Percentiles rank a stretch among this genome's conserved stretches.
Conservation (phyloP, 2,113 vertebrate species). For the Notothenia coriiceps region DNA sequence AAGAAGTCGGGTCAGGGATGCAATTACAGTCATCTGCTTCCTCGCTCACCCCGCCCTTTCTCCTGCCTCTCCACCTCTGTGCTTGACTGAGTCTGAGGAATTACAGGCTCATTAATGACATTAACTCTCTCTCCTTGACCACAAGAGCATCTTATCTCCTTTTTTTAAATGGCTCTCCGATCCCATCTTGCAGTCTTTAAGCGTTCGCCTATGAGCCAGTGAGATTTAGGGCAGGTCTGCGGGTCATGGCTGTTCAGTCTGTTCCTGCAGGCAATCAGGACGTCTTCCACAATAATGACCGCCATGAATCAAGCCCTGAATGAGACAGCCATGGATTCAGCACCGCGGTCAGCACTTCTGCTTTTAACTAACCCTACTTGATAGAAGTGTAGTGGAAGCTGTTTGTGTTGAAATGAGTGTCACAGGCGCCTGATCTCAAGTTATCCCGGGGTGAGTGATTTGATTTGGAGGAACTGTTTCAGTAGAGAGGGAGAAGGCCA, state of each 20-base stretch:
- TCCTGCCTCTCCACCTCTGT: conserved; percentile 1
- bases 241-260: conserved; percentile 11
- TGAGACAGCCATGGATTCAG: conserved; percentile 35
- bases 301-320: conserved; percentile 48
- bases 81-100: conserved; percentile 46
- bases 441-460: conserved; percentile 49
- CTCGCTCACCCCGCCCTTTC: not conserved
- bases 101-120: conserved; percentile 45
- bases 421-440: conserved; percentile 41
- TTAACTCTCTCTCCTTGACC: conserved; percentile 28
- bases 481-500: conserved; percentile 41
- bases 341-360: conserved; percentile 49
- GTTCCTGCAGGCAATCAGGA: conserved; percentile 25
- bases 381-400: conserved; percentile 39
- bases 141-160: conserved; percentile 24
- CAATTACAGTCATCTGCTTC: conserved; percentile 38
- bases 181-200: conserved; percentile 30
- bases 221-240: conserved; percentile 40
- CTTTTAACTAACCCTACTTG: conserved; percentile 42
- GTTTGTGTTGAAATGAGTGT: conserved; percentile 49
- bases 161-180: conserved; percentile 21
- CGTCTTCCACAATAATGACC: conserved; percentile 39
- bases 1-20: conserved; percentile 39
- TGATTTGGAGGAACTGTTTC: conserved; percentile 55
- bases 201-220: not conserved